Conservation (phyloP, 2,113 vertebrate genomes). For the Ornithorhynchus anatinus region DNA sequence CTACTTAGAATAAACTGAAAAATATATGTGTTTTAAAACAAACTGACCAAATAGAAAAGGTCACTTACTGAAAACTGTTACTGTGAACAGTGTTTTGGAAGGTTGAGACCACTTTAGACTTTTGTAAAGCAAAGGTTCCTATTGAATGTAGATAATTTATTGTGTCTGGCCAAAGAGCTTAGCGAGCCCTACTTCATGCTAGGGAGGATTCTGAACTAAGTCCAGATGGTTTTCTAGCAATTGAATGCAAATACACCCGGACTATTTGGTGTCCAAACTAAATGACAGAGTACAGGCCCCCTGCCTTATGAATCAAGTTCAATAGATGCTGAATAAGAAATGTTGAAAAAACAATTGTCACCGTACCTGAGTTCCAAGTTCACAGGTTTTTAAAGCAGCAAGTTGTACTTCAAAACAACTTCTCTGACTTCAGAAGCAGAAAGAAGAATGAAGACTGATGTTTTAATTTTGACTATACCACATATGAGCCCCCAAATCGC, state of each 20-base stretch:
- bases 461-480: slow-evolving; percentile 16
- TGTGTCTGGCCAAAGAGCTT: slow-evolving; percentile 31
- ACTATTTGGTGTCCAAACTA: neutral
- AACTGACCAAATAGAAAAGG: slow-evolving; percentile 9
- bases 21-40: slow-evolving; percentile 1
- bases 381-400: too few relatives aligned
- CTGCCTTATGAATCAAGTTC: slow-evolving; percentile 28
- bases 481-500: neutral
- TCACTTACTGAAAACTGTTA: slow-evolving; percentile 6
- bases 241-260: slow-evolving; percentile 21
- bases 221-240: slow-evolving; percentile 32
- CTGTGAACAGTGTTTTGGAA: neutral
- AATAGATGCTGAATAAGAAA: slow-evolving; percentile 20
- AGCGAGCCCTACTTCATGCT: slow-evolving; percentile 6
- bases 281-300: slow-evolving; percentile 18
- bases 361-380: too few relatives aligned
- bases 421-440: neutral
- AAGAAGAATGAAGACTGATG: slow-evolving; percentile 5
- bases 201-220: slow-evolving; percentile 41
- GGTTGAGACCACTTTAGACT: slow-evolving; percentile 37
- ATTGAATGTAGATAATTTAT: slow-evolving; percentile 39
- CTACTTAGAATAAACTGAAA: neutral
- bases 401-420: too few relatives aligned
- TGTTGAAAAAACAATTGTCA: neutral
- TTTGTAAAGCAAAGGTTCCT: slow-evolving; percentile 15